Evolutionary conservation across 2,888 invertebrate species (phyloP).

Genomic region (Orthosia gothica): DNA sequence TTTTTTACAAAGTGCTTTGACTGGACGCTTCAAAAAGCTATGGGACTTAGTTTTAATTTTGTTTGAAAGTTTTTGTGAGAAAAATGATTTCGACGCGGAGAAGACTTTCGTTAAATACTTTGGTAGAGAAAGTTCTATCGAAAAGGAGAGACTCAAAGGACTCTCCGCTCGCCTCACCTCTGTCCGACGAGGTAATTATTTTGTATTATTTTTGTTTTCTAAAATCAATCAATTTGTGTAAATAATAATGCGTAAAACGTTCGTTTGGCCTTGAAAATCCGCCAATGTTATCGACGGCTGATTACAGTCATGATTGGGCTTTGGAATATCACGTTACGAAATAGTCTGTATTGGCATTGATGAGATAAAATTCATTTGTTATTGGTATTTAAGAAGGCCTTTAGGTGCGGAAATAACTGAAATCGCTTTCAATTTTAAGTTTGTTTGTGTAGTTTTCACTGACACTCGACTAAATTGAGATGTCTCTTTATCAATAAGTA

Average conservation of each 20-base stretch:
- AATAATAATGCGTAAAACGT: slow-evolving; percentile 74
- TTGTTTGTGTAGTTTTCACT: slow-evolving; percentile 17
- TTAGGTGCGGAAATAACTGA: not conserved
- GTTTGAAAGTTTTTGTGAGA: slow-evolving; percentile 52
- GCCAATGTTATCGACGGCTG: slow-evolving; percentile 85
- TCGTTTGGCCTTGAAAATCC: slow-evolving; percentile 81
- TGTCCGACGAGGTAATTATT: slow-evolving; percentile 56
- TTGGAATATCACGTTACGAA: slow-evolving; percentile 66
- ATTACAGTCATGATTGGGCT: slow-evolving; percentile 77
- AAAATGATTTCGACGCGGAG: slow-evolving; percentile 69
- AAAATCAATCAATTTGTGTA: slow-evolving; percentile 41
- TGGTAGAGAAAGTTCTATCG: slow-evolving; percentile 79
- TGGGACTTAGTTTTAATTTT: slow-evolving; percentile 34
- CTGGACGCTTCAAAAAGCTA: slow-evolving; percentile 12
- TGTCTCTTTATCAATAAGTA: slow-evolving; percentile 67
- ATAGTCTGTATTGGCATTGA: slow-evolving; percentile 57
- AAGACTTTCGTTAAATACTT: slow-evolving; percentile 77
- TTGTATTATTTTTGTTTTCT: slow-evolving; percentile 12
- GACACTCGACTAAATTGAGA: slow-evolving; percentile 59
- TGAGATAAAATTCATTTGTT: slow-evolving; percentile 50
- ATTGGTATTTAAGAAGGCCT: slow-evolving; percentile 33
- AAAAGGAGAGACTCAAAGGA: slow-evolving; percentile 77
- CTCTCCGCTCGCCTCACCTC: slow-evolving; percentile 70
- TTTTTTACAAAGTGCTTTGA: slow-evolving; percentile 35
- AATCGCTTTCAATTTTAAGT: not conserved